Percentiles rank a stretch among this genome's conserved stretches.
phyloP scores from a whole-genome alignment of 2,113 vertebrate genomes.

The Vulpes lagopus region DNA sequence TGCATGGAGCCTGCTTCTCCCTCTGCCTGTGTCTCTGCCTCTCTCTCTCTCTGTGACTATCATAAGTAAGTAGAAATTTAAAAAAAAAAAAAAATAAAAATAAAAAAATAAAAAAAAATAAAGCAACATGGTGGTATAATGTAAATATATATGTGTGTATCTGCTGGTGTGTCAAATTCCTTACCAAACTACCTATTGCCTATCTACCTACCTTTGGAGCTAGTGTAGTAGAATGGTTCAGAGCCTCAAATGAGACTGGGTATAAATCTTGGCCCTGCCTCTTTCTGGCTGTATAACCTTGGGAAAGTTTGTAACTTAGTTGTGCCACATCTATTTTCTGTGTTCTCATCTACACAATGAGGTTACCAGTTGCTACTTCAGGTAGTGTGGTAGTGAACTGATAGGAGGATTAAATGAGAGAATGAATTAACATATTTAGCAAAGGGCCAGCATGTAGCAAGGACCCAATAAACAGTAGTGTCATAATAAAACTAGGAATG shows the following conservation, averaged over 20 bases:
- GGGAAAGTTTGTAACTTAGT: not conserved
- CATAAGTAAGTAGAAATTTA: too few species aligned
- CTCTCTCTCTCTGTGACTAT: too few species aligned
- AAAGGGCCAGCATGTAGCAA: not conserved
- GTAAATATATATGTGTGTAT: not conserved
- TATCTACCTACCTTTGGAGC: not conserved
- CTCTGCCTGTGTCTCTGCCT: too few species aligned
- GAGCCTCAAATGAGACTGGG: not conserved
- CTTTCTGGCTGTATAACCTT: not conserved
- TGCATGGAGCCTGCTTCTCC: too few species aligned
- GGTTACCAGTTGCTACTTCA: not conserved
- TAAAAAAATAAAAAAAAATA: too few species aligned
- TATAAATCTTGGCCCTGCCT: not conserved
- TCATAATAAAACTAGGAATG: not conserved
- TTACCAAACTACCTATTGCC: too few species aligned
- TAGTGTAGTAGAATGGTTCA: not conserved
- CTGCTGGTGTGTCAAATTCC: not conserved
- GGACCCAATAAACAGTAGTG: not conserved
- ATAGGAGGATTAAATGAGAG: not conserved
- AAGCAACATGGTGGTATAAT: not conserved
- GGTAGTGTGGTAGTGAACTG: not conserved
- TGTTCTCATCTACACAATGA: not conserved
- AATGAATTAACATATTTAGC: not conserved
- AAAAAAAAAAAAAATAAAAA: too few species aligned
- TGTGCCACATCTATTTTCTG: not conserved